Percentiles rank a stretch among this genome's conserved stretches.
These are phyloP conservation scores for Abrostola triplasia DNA, from an alignment of 2,888 invertebrate species.

Conservation along the genomic window DNA sequence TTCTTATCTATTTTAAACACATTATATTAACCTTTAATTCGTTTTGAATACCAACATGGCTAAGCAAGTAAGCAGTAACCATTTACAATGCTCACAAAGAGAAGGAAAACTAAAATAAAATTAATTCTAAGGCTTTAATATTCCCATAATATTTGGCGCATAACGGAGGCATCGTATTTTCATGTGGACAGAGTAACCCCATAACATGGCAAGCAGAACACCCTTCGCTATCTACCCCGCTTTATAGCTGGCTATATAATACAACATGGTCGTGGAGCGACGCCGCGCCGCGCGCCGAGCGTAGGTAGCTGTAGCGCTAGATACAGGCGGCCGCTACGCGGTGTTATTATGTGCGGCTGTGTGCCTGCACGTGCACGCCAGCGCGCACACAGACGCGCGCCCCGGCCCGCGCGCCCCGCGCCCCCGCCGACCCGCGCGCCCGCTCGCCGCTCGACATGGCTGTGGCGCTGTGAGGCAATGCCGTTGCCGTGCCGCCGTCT, in stretches of 20 bases:
- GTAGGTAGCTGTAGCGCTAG: constrained; percentile 83
- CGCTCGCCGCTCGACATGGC: constrained; percentile 76
- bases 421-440: constrained; percentile 52
- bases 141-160: constrained; percentile 36
- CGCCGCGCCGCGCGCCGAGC: constrained; percentile 65
- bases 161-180: constrained; percentile 45
- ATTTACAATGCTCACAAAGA: too few relatives aligned
- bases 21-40: too few relatives aligned
- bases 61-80: too few relatives aligned
- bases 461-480: constrained; percentile 85
- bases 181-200: constrained; percentile 62
- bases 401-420: constrained; percentile 54
- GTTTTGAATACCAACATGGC: too few relatives aligned
- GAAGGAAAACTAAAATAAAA: constrained; percentile 8
- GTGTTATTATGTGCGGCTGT: constrained; percentile 77
- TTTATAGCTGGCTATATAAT: constrained; percentile 77
- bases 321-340: constrained; percentile 82
- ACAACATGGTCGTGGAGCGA: constrained; percentile 61
- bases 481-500: constrained; percentile 85
- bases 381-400: constrained; percentile 64
- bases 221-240: constrained; percentile 80
- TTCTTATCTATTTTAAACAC: neutral
- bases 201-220: constrained; percentile 68
- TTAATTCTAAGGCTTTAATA: too few relatives aligned
- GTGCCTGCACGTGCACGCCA: constrained; percentile 69